Base-by-base conservation (phyloP, 2,888 invertebrate genomes). In the Drosophila merina region DNA sequence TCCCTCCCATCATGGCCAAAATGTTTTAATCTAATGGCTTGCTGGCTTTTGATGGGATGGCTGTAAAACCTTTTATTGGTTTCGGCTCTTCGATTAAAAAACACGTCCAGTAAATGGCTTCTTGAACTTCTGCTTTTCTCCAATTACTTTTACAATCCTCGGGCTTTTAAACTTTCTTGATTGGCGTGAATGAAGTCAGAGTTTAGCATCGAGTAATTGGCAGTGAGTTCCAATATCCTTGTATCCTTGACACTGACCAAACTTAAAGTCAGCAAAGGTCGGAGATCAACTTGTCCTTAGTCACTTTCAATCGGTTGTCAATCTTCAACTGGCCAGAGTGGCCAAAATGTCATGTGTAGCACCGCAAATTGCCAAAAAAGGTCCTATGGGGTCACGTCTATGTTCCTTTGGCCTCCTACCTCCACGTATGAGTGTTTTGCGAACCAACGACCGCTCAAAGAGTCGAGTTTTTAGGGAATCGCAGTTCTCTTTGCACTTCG, bases 291-390 rank as follows among this genome's bases (percentile, higher is more conserved):
- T 1, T 1, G 10, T 3, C n/a, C 10, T 8, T 26, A 52, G 31
- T 68, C 59, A 28, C 52, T 57, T 57, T 58, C 50, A 56, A 54
- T 51, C 44, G 50, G 5, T 20, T 64, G 67, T 66, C 63, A 64
- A 64, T 64, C 36, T 44, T 66, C 63, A 63, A 36, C 25, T 42
- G 60, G 36, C 12, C 20, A 45, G 59, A 45, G 59, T 51, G 48
- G 63, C 63, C 74, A 74, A 79, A 79, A 83, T 79, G 83, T 79
- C 79, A 79, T 69, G 57, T 83, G 63, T 66, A 70, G 63, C 69
- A 70, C 54, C 77, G 56, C 70, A 74, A 70, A 70, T 57, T 56
- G 63, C 52, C 30, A 26, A 57, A 51, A 60, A 44, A 31, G 25
- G 12, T 28, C 36, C 51, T 20, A 31, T 31, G 28, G 47, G 50